Base-by-base conservation (phyloP, 2,888 invertebrate species). In the Drosophila peninsularis region DNA sequence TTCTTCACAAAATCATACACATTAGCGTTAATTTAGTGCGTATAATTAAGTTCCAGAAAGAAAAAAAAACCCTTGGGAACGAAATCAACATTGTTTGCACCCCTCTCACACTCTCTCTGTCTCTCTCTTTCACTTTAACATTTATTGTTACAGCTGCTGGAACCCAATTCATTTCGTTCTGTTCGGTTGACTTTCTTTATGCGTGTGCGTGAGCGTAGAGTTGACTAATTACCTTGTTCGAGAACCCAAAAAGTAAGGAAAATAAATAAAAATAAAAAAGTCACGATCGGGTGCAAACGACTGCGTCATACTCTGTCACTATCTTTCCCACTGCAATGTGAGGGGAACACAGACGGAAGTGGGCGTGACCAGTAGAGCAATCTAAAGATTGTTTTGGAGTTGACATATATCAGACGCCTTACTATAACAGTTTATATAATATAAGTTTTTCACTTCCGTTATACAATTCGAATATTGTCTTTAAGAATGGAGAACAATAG, bases 1-100 rank as follows among this genome's bases (percentile, higher is more conserved):
- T 42, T 62, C 44, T 54, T 42, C 30, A 75, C 32, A 62, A 72
- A 80, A 66, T 80, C 65, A 68, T 71, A 68, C 49, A 77, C 68
- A 77, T 82, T 82, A 81, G 77, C 63, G 67, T 66, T 75, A 81
- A 80, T 77, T 73, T 79, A 61, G 73, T 76, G 80, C 74, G 66
- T 66, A 62, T 72, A 82, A 80, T 79, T 73, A 78, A 67, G 67
- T 34, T 47, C 56, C 27, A 41, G 47, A 5, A 30, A 62, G 47
- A 30, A 30, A 62, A 69, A 68, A 39, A 21, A 45, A 42, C 30
- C 57, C 57, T 45, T 62, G 56, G 45, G 62, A 71, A 73, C 42
- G 45, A 69, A 39, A 54, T 60, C 17, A 10, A 39, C 19, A 58
- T 55, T 36, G 49, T 41, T 39, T 21, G 39, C 19, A 37, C 17